Evolutionary conservation across 2,797 vertebrate species (phyloP).

Genomic region (Sebastes steindachneri): DNA sequence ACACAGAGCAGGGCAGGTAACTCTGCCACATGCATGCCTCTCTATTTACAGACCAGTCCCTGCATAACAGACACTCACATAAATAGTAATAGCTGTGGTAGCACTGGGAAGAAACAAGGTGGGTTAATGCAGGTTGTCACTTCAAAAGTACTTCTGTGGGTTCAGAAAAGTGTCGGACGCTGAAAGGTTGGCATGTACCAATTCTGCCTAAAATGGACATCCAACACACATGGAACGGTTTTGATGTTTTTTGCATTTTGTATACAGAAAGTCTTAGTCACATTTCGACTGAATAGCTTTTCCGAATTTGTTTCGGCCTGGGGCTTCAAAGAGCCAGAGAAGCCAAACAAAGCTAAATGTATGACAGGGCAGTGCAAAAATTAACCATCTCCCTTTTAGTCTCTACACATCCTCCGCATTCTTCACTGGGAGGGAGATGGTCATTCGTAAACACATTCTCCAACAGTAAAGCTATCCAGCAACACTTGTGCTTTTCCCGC

Average conservation of each 20-base stretch:
- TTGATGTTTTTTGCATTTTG: neutral
- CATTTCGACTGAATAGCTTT: constrained; percentile 3
- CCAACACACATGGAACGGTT: neutral
- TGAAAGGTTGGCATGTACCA: neutral
- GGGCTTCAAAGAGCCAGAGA: constrained; percentile 19
- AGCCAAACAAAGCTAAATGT: constrained; percentile 37
- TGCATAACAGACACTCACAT: constrained; percentile 50
- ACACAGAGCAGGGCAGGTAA: constrained; percentile 80
- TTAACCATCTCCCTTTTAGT: constrained; percentile 31
- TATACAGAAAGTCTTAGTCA: neutral
- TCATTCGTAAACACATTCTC: constrained; percentile 81
- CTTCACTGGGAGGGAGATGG: constrained; percentile 74
- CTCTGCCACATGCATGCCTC: constrained; percentile 77
- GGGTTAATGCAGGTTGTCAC: constrained; percentile 16
- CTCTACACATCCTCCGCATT: constrained; percentile 65
- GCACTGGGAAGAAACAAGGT: constrained; percentile 26
- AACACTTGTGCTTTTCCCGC: constrained; percentile 84
- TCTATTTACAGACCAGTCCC: constrained; percentile 76
- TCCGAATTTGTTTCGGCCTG: neutral
- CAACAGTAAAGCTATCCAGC: constrained; percentile 84
- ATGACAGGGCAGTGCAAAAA: constrained; percentile 27
- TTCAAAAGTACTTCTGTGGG: constrained; percentile 10
- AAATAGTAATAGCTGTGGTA: constrained; percentile 56
- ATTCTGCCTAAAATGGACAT: neutral
- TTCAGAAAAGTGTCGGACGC: neutral